Percentiles rank a stretch among this genome's conserved stretches.
Evolutionary conservation across 2,797 vertebrate genomes (phyloP).

Genomic region (Anabas testudineus): DNA sequence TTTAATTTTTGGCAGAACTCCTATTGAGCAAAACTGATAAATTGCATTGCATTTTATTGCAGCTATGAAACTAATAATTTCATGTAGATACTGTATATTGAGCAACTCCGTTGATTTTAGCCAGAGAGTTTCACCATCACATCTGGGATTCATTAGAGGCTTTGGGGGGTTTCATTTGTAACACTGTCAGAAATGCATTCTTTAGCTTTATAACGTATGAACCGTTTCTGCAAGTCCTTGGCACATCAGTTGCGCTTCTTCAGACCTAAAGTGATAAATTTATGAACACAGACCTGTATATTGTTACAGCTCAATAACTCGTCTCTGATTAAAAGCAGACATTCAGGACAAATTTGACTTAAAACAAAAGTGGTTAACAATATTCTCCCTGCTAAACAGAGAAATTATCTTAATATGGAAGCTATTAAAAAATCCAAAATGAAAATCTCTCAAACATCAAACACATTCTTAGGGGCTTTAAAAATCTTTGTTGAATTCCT

Average conservation of each 20-base stretch:
- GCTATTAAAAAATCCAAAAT: background rate
- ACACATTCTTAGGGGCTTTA: background rate
- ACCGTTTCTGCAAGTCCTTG: background rate
- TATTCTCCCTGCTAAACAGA: background rate
- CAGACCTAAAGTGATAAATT: slow-evolving; percentile 1
- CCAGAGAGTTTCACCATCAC: background rate
- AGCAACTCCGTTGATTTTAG: background rate
- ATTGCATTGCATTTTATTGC: background rate
- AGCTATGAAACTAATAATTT: background rate
- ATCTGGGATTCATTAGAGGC: background rate
- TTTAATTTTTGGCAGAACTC: too few species aligned
- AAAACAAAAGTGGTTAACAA: background rate
- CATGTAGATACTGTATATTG: background rate
- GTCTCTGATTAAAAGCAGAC: background rate
- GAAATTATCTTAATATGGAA: background rate
- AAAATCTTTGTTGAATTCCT: background rate
- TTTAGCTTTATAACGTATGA: background rate
- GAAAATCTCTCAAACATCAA: background rate
- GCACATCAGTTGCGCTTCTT: background rate
- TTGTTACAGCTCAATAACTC: background rate
- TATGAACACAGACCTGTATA: background rate
- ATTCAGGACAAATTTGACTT: background rate
- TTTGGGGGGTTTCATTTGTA: background rate
- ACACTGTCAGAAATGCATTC: background rate
- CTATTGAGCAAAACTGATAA: background rate